phyloP scores from a whole-genome alignment of 2,113 vertebrate genomes.

The Phylloscopus trochilus region DNA sequence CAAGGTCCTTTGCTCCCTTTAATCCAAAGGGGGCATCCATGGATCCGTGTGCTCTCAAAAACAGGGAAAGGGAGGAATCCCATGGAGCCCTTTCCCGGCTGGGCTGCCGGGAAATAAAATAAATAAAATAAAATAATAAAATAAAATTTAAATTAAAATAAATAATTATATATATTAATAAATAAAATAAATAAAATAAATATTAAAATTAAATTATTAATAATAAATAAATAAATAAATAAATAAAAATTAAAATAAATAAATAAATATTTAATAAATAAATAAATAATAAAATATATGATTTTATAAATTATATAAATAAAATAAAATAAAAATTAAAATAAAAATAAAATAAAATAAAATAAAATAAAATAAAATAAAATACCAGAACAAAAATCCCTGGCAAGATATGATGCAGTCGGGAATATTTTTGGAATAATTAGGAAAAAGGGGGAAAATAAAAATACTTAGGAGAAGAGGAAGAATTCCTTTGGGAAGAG shows the following conservation, averaged over 20 bases:
- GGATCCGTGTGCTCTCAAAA: background rate
- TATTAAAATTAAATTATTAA: too few species aligned
- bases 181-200: too few species aligned
- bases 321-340: too few species aligned
- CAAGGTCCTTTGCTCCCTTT: background rate
- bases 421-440: background rate
- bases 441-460: background rate
- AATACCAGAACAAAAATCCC: background rate
- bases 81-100: fast-evolving
- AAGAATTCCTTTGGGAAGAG: background rate
- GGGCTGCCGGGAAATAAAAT: background rate
- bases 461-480: background rate
- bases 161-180: too few species aligned
- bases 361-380: too few species aligned
- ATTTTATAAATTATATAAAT: too few species aligned
- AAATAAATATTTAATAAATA: too few species aligned
- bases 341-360: too few species aligned
- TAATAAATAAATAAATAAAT: background rate
- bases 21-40: background rate
- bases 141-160: too few species aligned
- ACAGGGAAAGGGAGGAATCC: background rate
- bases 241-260: fast-evolving
- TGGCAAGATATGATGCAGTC: background rate
- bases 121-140: background rate
- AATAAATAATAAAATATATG: too few species aligned